A percentile compares a stretch with the other conserved stretches of the same genome.
Conservation (phyloP, 2,113 vertebrate species). For the Amazona vittata region DNA sequence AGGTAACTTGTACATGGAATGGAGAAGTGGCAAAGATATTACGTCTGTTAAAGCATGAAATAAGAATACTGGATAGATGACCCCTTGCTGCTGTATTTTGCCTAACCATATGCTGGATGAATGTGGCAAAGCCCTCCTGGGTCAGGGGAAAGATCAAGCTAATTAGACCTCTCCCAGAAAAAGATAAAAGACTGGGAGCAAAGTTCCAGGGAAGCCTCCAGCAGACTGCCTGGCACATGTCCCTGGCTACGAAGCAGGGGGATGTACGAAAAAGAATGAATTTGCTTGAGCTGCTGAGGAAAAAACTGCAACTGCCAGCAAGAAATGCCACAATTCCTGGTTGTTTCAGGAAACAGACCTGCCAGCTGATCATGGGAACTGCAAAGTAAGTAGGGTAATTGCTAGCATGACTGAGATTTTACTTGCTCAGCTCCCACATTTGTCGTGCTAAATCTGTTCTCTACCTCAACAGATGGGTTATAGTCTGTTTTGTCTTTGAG, state of each 20-base stretch:
- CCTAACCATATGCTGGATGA: neutral
- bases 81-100: neutral
- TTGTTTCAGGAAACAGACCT: neutral
- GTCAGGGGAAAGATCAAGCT: neutral
- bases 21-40: neutral
- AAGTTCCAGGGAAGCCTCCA: neutral
- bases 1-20: neutral
- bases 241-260: neutral
- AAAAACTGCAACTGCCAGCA: slow-evolving; percentile 24
- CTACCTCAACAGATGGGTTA: slow-evolving; percentile 34
- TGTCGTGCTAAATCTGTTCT: slow-evolving; percentile 32
- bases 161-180: neutral
- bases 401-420: slow-evolving; percentile 47
- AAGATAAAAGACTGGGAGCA: neutral
- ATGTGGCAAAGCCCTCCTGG: neutral
- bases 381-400: slow-evolving; percentile 41
- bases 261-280: neutral
- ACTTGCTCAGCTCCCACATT: slow-evolving; percentile 49
- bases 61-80: neutral
- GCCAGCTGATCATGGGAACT: slow-evolving; percentile 21
- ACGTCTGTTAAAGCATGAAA: neutral
- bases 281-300: neutral
- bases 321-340: slow-evolving; percentile 9
- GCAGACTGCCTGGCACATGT: neutral
- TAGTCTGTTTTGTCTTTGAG: neutral